Base-by-base conservation (phyloP, 2,888 invertebrate species). In the Spisula solida region DNA sequence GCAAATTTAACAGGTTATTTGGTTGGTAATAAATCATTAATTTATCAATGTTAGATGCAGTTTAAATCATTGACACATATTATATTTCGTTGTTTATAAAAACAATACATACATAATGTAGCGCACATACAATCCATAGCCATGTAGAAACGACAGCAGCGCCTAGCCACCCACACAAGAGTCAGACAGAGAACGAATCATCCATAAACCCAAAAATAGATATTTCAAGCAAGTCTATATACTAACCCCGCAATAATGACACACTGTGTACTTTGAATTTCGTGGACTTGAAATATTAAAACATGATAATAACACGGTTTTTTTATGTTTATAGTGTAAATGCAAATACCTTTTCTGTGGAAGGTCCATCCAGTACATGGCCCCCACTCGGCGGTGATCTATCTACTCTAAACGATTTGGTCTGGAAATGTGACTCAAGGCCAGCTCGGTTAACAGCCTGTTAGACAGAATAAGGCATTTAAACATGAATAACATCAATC, bases 391-490 rank as follows among this genome's bases (percentile, higher is more conserved):
- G 79, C 6, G 75, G 41, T 8, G 48, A 51, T 60, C 34, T 85
- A 51, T 87, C 87, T 2, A 87, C 70, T 34, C 25, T 47, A 14
- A 87, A 60, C 31, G n/a, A 4, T 16, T n/a, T 75, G 34, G 82
- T 79, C 18, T 51, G 31, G 16, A 25, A 34, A 6, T 12, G 18
- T 18, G 87, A 87, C 20, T 20, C 25, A 41, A 87, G 79, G 0
- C 87, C 83, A 14, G 87, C 87, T 25, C 79, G 51, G 25, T 87
- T 87, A 12, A 78, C 47, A n/a, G 83, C 83, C 87, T 87, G 29
- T 51, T 20, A 18, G 31, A 78, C 18, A 78, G 34, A 78, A 0
- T 29, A 75, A 31, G 1, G 6, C 18, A 31, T n/a, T 12, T 16
- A 31, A 12, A 75, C 14, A 31, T 5, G 31, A 4, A 34, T 47